Base-by-base conservation (phyloP, 1,140 invertebrate species). In the Drosophila asahinai region DNA sequence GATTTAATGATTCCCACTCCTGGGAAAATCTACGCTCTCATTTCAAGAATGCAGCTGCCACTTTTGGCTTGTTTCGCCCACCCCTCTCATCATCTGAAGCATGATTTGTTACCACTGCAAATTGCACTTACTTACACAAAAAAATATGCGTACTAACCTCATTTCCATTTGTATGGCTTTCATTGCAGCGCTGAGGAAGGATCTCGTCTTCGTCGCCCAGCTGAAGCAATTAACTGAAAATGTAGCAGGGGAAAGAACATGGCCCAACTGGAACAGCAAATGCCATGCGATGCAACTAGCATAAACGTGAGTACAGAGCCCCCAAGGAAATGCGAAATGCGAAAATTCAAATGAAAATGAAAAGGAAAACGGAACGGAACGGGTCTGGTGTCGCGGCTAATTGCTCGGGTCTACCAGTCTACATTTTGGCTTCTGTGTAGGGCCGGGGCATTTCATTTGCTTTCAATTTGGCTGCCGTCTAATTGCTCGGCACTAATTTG, bases 241-340 rank as follows among this genome's bases (percentile, higher is more conserved):
- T 89, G 86, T 89, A 89, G 86, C 81, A 62, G 59, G 80, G 67
- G 68, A 55, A 81, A 84, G 84, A 83, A 87, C 84, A 87, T 87
- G 84, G 86, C 86, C 84, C 82, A 84, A 90, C 86, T 86, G 86
- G 82, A 90, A 89, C 78, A 81, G 81, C 86, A 90, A 90, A 90
- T 86, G 86, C 86, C 79, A 80, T 86, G 81, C 78, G 78, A 89
- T 81, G 86, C 86, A 86, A 89, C 81, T 77, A 86, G 86, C 81
- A 89, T 86, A 90, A 89, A 90, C 81, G 86, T 89, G 87, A 89
- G 86, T 89, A 90, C 47, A 15, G 30, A 27, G 60, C 52, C 65
- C 27, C 58, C 14, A 19, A 22, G 64, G 48, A 68, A 70, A 43
- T 70, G 62, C 25, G 36, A 68, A 68, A 65, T 70, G 62, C 25